A percentile compares a stretch with the other conserved stretches of the same genome.
These are phyloP conservation scores for Pandemis heparana DNA, from an alignment of 2,888 invertebrate genomes.

Conservation along the genomic window DNA sequence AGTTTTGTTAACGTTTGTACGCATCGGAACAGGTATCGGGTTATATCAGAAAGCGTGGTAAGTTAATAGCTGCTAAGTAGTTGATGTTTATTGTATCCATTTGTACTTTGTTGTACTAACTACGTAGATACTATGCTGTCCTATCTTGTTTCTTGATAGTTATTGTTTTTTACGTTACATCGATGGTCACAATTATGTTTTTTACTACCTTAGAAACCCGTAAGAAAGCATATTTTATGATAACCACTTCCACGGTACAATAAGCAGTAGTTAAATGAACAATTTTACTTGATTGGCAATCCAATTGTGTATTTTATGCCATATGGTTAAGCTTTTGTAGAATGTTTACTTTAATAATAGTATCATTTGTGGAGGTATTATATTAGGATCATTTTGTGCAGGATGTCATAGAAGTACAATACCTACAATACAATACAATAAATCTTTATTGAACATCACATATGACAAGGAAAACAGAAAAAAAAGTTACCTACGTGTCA, in stretches of 20 bases:
- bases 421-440: too few species aligned
- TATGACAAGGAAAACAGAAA: too few species aligned
- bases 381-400: too few species aligned
- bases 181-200: not conserved
- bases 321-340: too few species aligned
- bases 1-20: constrained; percentile 26
- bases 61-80: constrained; percentile 18
- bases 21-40: constrained; percentile 12
- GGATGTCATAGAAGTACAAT: too few species aligned
- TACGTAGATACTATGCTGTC: not conserved
- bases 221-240: constrained; percentile 11
- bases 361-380: too few species aligned
- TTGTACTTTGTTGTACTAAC: constrained; percentile 13
- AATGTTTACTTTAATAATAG: too few species aligned
- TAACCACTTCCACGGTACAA: not conserved
- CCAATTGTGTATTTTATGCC: too few species aligned
- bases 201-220: constrained; percentile 2
- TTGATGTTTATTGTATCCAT: constrained; percentile 11
- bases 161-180: constrained; percentile 25
- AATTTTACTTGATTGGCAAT: not conserved
- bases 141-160: constrained; percentile 17
- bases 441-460: too few species aligned
- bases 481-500: too few species aligned
- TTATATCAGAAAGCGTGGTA: constrained; percentile 18
- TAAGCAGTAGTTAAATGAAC: not conserved